These are phyloP conservation scores for Polyergus mexicanus DNA, from an alignment of 1,140 invertebrate species.

Conservation along the genomic window DNA sequence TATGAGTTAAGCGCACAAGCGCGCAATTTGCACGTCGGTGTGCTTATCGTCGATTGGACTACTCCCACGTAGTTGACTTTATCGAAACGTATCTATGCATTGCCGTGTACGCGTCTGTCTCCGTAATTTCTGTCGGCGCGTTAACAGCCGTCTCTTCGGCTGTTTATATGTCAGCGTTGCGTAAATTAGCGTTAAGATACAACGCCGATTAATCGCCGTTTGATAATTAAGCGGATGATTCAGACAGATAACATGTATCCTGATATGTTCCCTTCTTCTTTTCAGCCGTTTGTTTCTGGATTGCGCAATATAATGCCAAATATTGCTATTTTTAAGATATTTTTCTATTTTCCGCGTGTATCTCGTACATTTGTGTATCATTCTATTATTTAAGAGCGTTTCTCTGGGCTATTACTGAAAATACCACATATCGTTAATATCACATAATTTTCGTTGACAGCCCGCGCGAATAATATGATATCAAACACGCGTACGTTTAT, in stretches of 20 bases:
- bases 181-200: slow-evolving; percentile 62
- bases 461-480: slow-evolving; percentile 12
- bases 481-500: slow-evolving; percentile 50
- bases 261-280: background rate
- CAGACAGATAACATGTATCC: background rate
- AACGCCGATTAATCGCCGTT: slow-evolving; percentile 18
- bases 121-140: slow-evolving; percentile 64
- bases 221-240: slow-evolving; percentile 26
- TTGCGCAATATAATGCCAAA: too few species aligned
- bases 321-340: too few species aligned
- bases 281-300: background rate
- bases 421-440: background rate
- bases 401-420: slow-evolving; percentile 41
- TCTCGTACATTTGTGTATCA: background rate
- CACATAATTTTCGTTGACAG: slow-evolving; percentile 22
- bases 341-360: background rate
- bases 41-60: slow-evolving; percentile 51
- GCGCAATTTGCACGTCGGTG: slow-evolving; percentile 5
- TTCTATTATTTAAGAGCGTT: slow-evolving; percentile 14
- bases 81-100: slow-evolving; percentile 70
- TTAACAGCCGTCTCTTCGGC: slow-evolving; percentile 26
- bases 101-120: slow-evolving; percentile 63
- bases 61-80: slow-evolving; percentile 69
- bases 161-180: slow-evolving; percentile 47
- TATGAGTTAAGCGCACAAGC: slow-evolving; percentile 63